A percentile compares a stretch with the other conserved stretches of the same genome.
Evolutionary conservation across 2,888 invertebrate species (phyloP).

Genomic region (Plutella xylostella): DNA sequence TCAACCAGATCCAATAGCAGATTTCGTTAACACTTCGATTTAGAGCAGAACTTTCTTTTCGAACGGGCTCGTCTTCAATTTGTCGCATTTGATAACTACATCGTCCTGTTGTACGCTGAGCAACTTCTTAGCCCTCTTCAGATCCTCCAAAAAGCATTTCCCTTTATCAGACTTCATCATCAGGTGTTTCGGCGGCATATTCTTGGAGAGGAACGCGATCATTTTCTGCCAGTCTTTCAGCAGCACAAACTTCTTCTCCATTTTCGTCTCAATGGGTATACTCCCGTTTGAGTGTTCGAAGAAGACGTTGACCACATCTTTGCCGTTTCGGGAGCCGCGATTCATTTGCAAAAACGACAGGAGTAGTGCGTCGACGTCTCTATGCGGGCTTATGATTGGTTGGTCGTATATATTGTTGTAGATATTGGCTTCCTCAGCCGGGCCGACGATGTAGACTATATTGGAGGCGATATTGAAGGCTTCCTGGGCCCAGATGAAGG

Average conservation of each 20-base stretch:
- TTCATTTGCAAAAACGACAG: conserved; percentile 36
- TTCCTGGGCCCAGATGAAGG: conserved; percentile 50
- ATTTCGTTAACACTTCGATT: no score
- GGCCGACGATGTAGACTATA: conserved; percentile 48
- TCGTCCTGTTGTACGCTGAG: conserved; percentile 36
- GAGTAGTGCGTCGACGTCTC: conserved; percentile 39
- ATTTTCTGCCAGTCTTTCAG: conserved; percentile 55
- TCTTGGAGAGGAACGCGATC: conserved; percentile 48
- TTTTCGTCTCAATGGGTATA: conserved; percentile 42
- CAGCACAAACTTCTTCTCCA: conserved; percentile 37
- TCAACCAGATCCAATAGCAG: no score
- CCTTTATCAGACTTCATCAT: conserved; percentile 52
- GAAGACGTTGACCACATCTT: conserved; percentile 44
- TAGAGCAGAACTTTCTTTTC: conserved; percentile 43
- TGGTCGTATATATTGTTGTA: conserved; percentile 53
- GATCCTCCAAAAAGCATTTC: conserved; percentile 45
- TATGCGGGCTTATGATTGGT: conserved; percentile 42
- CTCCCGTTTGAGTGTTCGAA: conserved; percentile 50
- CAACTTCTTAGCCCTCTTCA: conserved; percentile 48
- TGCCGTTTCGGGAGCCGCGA: conserved; percentile 26
- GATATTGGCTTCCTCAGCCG: conserved; percentile 35
- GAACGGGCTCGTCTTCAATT: conserved; percentile 21
- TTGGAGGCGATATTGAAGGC: conserved; percentile 42
- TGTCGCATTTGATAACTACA: conserved; percentile 29
- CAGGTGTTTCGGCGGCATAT: conserved; percentile 45